These are phyloP conservation scores for Ifrita kowaldi DNA, from an alignment of 2,113 vertebrate species.

Conservation along the genomic window DNA sequence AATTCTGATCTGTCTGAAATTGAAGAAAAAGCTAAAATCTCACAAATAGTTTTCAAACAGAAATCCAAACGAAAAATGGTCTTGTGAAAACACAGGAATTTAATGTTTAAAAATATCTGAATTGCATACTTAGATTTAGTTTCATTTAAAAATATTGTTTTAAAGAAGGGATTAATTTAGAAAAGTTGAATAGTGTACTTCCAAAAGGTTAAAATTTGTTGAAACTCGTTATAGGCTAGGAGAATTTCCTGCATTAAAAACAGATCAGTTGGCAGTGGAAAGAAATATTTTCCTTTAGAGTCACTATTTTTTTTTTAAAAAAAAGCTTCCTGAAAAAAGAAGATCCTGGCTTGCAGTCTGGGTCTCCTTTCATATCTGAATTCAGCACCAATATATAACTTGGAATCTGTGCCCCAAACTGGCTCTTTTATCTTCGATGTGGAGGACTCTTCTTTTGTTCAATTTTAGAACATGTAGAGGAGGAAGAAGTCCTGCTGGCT, in stretches of 20 bases:
- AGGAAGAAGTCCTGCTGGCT: not conserved
- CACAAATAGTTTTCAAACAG: not conserved
- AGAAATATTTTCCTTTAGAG: not conserved
- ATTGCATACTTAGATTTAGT: not conserved
- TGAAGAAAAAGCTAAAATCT: not conserved
- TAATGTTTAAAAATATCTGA: not conserved
- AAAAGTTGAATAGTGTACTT: not conserved
- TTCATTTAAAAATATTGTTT: not conserved
- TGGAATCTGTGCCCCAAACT: not conserved
- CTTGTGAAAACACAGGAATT: not conserved
- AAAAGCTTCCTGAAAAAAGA: not conserved
- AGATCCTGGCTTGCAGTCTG: not conserved
- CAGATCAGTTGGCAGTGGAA: not conserved
- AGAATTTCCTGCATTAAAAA: not conserved
- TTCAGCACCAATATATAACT: not conserved
- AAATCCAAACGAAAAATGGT: not conserved
- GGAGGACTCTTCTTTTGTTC: not conserved
- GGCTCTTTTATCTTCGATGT: accelerated
- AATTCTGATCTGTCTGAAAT: not conserved
- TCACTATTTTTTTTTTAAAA: not conserved
- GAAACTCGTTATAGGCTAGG: not conserved
- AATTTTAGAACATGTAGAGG: not conserved
- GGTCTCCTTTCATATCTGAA: not conserved
- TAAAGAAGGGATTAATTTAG: not conserved
- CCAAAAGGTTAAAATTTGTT: not conserved